phyloP scores from a whole-genome alignment of 1,140 invertebrate genomes.

The Pemphigus obesinymphae region DNA sequence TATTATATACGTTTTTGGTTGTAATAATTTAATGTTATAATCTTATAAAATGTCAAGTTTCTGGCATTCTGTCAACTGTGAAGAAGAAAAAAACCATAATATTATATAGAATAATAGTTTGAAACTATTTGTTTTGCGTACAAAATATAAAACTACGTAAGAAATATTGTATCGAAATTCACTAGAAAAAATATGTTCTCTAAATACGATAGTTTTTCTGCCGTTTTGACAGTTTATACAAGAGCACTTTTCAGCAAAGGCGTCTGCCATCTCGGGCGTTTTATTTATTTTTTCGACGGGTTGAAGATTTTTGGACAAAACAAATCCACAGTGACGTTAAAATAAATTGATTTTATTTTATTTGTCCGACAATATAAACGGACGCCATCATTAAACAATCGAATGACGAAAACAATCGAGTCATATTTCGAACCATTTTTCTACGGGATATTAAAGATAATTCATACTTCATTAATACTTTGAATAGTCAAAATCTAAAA shows the following conservation, averaged over 20 bases:
- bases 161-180: too few relatives aligned
- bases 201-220: too few relatives aligned
- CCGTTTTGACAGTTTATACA: not conserved
- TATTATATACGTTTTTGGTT: not conserved
- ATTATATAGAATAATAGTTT: not conserved
- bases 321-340: not conserved
- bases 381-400: too few relatives aligned
- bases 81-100: not conserved
- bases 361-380: not conserved
- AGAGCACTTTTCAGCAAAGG: not conserved
- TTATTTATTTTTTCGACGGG: not conserved
- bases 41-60: not conserved
- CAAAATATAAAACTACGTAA: not conserved
- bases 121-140: not conserved
- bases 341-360: not conserved
- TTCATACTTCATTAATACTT: too few relatives aligned
- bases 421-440: too few relatives aligned
- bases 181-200: not conserved
- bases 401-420: too few relatives aligned
- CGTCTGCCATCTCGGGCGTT: not conserved
- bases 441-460: too few relatives aligned
- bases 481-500: too few relatives aligned
- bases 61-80: not conserved
- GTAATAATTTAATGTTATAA: not conserved
- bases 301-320: not conserved